phyloP scores from a whole-genome alignment of 1,140 invertebrate genomes.

The Marisa cornuarietis region DNA sequence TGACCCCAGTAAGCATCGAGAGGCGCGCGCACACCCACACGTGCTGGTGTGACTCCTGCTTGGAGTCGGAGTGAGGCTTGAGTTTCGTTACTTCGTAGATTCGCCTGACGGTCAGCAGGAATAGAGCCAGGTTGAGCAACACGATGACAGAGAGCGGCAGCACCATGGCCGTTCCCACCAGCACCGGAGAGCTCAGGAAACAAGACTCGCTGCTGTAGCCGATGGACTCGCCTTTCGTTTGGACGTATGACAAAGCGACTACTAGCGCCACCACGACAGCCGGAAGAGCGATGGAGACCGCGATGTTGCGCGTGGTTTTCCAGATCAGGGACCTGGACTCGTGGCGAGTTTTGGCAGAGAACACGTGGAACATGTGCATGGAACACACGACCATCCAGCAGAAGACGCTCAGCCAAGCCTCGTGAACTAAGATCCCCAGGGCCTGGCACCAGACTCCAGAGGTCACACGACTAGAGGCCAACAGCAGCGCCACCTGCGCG shows the following conservation, averaged over 20 bases:
- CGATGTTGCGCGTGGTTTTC: not conserved
- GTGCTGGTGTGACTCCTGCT: not conserved
- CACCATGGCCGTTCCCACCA: constrained; percentile 22
- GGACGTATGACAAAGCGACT: not conserved
- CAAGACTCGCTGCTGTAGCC: constrained; percentile 30
- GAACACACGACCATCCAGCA: too few relatives aligned
- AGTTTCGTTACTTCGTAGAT: constrained; percentile 11
- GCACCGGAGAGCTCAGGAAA: constrained; percentile 24
- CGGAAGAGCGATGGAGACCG: not conserved
- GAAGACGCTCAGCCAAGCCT: too few relatives aligned
- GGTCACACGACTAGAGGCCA: too few relatives aligned
- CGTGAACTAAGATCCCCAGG: too few relatives aligned
- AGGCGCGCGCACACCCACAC: constrained; percentile 32
- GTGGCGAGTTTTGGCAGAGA: too few relatives aligned
- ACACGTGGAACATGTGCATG: too few relatives aligned
- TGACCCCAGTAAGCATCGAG: constrained; percentile 67
- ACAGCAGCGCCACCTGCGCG: too few relatives aligned
- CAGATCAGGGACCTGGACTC: not conserved
- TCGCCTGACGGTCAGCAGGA: constrained; percentile 22
- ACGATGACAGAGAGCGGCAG: constrained; percentile 21
- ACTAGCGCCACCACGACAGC: constrained; percentile 1
- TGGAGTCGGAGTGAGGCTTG: not conserved
- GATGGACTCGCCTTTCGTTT: not conserved
- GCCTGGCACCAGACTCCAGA: not conserved
- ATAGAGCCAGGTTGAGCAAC: constrained; percentile 31